These are phyloP conservation scores for Latrodectus geometricus DNA, from an alignment of 1,140 invertebrate species.

Conservation along the genomic window DNA sequence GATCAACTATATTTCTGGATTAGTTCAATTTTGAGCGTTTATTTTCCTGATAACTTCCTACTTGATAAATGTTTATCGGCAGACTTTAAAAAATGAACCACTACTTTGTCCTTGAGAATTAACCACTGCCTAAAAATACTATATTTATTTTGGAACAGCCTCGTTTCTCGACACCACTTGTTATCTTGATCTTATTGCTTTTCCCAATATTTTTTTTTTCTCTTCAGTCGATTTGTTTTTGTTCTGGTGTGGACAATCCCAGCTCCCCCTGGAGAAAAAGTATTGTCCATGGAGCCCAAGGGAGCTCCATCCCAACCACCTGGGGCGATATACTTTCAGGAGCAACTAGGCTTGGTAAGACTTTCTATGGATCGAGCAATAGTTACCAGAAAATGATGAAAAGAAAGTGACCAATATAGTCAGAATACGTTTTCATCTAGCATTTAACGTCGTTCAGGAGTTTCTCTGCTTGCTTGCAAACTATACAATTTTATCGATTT, in stretches of 20 bases:
- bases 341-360: conserved; percentile 35
- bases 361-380: conserved; percentile 49
- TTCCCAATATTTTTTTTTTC: conserved; percentile 26
- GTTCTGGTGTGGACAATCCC: conserved; percentile 54
- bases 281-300: conserved; percentile 36
- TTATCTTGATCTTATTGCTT: conserved; percentile 56
- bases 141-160: conserved; percentile 36
- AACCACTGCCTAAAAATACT: conserved; percentile 37
- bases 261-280: conserved; percentile 26
- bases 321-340: conserved; percentile 50
- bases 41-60: background rate
- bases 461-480: background rate
- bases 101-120: conserved; percentile 49
- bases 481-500: background rate
- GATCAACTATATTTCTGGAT: too few species aligned
- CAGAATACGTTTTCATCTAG: conserved; percentile 37
- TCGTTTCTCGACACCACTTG: conserved; percentile 40
- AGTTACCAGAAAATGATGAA: conserved; percentile 30
- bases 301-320: conserved; percentile 37
- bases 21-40: too few species aligned
- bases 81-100: conserved; percentile 13
- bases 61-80: background rate
- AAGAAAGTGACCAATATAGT: conserved; percentile 33
- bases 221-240: conserved; percentile 50
- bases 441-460: conserved; percentile 18